Percentiles rank a stretch among this genome's conserved stretches.
Evolutionary conservation across 2,113 vertebrate species (phyloP).

Genomic region (Nannobrachium achirus): DNA sequence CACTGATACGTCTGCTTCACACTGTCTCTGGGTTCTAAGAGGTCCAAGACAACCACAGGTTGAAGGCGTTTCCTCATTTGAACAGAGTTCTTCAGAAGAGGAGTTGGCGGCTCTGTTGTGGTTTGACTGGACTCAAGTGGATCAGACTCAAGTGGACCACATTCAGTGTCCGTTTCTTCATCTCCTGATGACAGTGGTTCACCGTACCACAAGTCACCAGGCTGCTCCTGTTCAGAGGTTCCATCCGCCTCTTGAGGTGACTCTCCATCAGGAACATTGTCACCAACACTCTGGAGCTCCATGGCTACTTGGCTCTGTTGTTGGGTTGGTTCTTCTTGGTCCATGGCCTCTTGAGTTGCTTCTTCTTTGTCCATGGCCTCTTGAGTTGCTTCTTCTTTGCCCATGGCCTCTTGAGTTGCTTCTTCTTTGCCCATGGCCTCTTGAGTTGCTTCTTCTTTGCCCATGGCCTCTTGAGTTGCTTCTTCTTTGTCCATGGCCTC

Average conservation of each 20-base stretch:
- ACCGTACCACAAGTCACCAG: conserved; percentile 27
- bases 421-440: not conserved
- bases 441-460: not conserved
- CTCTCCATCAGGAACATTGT: conserved; percentile 30
- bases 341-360: too few relatives aligned
- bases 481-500: too few relatives aligned
- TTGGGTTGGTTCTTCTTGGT: too few relatives aligned
- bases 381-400: too few relatives aligned
- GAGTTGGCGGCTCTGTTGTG: conserved; percentile 10
- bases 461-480: too few relatives aligned
- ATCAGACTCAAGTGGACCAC: not conserved
- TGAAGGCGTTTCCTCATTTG: conserved; percentile 65
- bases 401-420: not conserved
- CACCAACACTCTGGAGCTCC: conserved; percentile 15
- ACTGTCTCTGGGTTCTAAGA: conserved; percentile 32
- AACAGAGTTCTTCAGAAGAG: conserved; percentile 39
- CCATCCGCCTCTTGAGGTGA: conserved; percentile 28
- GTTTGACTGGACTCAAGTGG: not conserved
- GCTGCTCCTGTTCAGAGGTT: conserved; percentile 23
- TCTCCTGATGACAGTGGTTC: conserved; percentile 60
- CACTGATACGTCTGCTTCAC: conserved; percentile 55
- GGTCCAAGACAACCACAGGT: conserved; percentile 74
- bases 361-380: too few relatives aligned
- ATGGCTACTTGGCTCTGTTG: not conserved
- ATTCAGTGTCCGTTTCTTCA: conserved; percentile 29